phyloP scores from a whole-genome alignment of 1,140 invertebrate genomes.

The Cepaea nemoralis region DNA sequence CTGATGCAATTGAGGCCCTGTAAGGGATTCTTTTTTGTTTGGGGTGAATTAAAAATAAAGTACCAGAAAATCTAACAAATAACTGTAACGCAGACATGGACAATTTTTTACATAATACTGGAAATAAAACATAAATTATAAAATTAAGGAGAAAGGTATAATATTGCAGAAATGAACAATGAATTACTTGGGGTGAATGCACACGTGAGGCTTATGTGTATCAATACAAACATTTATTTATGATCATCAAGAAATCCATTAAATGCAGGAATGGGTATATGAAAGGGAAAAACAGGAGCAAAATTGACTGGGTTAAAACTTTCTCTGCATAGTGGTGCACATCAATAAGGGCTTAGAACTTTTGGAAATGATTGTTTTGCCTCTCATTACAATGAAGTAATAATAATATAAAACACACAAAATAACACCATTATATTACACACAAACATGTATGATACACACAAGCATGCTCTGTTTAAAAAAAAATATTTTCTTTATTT shows the following conservation, averaged over 20 bases:
- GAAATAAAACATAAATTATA: not conserved
- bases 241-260: not conserved
- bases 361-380: not conserved
- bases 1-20: too few relatives aligned
- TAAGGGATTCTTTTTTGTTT: too few relatives aligned
- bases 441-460: not conserved
- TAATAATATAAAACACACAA: not conserved
- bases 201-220: not conserved
- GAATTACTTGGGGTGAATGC: not conserved
- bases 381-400: not conserved
- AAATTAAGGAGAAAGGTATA: not conserved
- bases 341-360: not conserved
- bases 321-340: not conserved
- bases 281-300: not conserved
- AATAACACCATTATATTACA: not conserved
- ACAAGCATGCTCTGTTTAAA: not conserved
- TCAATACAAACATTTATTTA: not conserved
- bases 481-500: not conserved
- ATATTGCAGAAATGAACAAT: not conserved
- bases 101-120: not conserved
- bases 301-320: not conserved
- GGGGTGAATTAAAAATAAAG: too few relatives aligned
- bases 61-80: too few relatives aligned
- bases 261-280: not conserved
- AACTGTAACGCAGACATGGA: not conserved